Evolutionary conservation across 2,888 invertebrate species (phyloP).

Genomic region (Melitaea athalia): DNA sequence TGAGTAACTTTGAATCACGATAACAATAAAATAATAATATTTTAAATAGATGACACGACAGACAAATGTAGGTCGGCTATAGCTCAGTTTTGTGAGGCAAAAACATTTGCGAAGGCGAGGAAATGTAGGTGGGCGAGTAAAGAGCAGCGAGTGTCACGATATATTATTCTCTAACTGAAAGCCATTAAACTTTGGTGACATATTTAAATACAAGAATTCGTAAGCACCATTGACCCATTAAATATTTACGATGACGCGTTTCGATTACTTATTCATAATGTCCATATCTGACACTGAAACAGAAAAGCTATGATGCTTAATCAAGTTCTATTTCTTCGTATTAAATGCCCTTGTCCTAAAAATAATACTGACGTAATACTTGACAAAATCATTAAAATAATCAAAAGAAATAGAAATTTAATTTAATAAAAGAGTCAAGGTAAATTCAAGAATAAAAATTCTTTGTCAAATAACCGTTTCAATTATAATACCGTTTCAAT

Average conservation of each 20-base stretch:
- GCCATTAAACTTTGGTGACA: slow-evolving; percentile 9
- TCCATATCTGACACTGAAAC: not conserved
- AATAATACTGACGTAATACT: not conserved
- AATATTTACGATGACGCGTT: not conserved
- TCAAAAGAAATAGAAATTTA: not conserved
- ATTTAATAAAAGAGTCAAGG: not conserved
- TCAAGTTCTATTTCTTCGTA: slow-evolving; percentile 19
- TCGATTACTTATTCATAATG: not conserved
- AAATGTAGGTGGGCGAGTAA: slow-evolving; percentile 55
- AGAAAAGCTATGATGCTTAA: slow-evolving; percentile 6
- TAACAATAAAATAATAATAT: slow-evolving; percentile 7
- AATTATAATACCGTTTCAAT: no score
- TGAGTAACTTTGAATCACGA: not conserved
- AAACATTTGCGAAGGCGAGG: slow-evolving; percentile 64
- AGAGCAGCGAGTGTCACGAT: slow-evolving; percentile 18
- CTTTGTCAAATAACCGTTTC: no score
- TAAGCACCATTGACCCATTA: slow-evolving; percentile 1
- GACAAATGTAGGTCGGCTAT: slow-evolving; percentile 44
- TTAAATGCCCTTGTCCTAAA: slow-evolving; percentile 1
- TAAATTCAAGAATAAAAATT: not conserved
- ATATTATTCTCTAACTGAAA: slow-evolving; percentile 46
- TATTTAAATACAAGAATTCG: slow-evolving; percentile 17
- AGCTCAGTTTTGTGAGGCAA: slow-evolving; percentile 55
- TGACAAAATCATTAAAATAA: not conserved
- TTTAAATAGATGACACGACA: slow-evolving; percentile 16